Evolutionary conservation across 2,888 invertebrate genomes (phyloP).

Genomic region (Rhagium mordax): DNA sequence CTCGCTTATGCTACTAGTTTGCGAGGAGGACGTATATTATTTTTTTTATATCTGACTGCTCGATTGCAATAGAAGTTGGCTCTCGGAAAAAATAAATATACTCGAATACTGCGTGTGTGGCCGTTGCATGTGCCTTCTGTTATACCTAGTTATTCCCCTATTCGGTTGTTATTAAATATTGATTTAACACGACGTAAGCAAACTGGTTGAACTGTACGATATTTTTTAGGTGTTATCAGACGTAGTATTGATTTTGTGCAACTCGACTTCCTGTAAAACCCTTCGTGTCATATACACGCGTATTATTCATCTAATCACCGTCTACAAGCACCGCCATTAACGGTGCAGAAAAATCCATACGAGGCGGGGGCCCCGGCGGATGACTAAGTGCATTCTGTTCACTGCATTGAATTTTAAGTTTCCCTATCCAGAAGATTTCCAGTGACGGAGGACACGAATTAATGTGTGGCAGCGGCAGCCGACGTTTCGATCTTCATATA

Average conservation of each 20-base stretch:
- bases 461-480: too few species aligned
- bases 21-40: too few species aligned
- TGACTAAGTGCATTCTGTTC: neutral
- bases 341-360: conserved; percentile 9
- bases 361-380: neutral
- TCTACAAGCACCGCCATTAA: neutral
- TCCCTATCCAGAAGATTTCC: too few species aligned
- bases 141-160: neutral
- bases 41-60: too few species aligned
- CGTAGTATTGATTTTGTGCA: conserved; percentile 13
- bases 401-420: too few species aligned
- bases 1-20: neutral
- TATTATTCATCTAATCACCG: conserved; percentile 7
- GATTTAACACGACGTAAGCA: neutral
- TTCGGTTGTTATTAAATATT: neutral
- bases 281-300: conserved; percentile 1
- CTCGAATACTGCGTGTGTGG: too few species aligned
- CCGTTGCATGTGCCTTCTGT: too few species aligned
- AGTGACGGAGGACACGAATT: too few species aligned
- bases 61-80: too few species aligned
- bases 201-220: neutral
- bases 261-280: neutral
- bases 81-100: too few species aligned
- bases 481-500: too few species aligned
- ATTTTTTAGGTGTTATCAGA: neutral